Evolutionary conservation across 2,113 vertebrate species (phyloP).

Genomic region (Pavo muticus): DNA sequence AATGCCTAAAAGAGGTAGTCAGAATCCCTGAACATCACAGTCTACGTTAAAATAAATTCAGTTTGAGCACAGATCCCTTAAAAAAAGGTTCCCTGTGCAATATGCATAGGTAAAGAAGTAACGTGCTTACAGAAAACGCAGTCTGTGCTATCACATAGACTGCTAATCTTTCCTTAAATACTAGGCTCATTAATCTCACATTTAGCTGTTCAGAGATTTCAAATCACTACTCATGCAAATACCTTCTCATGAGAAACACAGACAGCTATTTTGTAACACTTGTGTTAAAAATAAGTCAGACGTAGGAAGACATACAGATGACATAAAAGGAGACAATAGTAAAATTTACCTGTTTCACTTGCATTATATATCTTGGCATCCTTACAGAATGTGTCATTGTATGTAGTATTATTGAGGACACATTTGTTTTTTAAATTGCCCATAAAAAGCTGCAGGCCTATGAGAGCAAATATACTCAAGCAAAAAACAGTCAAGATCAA

Average conservation of each 20-base stretch:
- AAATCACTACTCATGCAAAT: not conserved
- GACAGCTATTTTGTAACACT: not conserved
- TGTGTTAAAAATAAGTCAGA: not conserved
- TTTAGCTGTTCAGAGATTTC: not conserved
- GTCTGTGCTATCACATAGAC: not conserved
- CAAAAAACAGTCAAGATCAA: slow-evolving; percentile 95
- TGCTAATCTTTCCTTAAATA: not conserved
- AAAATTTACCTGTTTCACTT: not conserved
- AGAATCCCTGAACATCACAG: not conserved
- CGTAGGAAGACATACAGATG: not conserved
- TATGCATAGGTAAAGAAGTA: not conserved
- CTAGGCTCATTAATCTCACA: not conserved
- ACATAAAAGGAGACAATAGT: not conserved
- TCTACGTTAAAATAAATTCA: not conserved
- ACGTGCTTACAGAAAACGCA: not conserved
- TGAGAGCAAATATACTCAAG: slow-evolving; percentile 92
- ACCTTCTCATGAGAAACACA: not conserved
- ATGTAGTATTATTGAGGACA: slow-evolving; percentile 40
- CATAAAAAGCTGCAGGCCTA: slow-evolving; percentile 97
- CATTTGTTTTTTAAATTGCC: slow-evolving; percentile 92
- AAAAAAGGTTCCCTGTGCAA: not conserved
- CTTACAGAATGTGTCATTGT: slow-evolving; percentile 24
- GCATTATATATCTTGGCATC: slow-evolving; percentile 4
- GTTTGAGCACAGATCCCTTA: not conserved
- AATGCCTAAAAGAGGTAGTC: not conserved